These are phyloP conservation scores for Nyctibius grandis DNA, from an alignment of 2,797 vertebrate species.

Conservation along the genomic window DNA sequence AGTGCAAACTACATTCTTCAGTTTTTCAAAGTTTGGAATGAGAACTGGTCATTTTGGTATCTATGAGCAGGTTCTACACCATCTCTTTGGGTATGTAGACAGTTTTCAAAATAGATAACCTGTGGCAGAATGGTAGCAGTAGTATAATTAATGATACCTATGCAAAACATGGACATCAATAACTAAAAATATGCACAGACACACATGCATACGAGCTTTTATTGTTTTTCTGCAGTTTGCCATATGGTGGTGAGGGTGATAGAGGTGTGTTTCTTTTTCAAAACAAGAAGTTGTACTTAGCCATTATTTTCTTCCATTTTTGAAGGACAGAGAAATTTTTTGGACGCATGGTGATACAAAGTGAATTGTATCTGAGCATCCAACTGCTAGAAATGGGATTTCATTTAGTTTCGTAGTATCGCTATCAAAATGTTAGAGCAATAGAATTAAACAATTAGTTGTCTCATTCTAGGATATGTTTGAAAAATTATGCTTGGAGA, in stretches of 20 bases:
- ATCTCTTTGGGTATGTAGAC: background rate
- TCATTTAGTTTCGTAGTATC: background rate
- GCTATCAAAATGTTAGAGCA: background rate
- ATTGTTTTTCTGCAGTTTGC: background rate
- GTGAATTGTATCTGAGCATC: background rate
- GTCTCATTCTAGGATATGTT: background rate
- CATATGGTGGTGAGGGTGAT: background rate
- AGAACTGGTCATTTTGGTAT: background rate
- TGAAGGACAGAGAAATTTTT: background rate
- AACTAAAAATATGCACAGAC: background rate
- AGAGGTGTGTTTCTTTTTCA: background rate
- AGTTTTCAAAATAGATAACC: background rate
- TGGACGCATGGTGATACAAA: background rate
- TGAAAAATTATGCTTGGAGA: background rate
- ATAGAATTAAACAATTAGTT: background rate
- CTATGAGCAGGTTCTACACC: background rate
- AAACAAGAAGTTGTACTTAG: background rate
- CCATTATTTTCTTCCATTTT: background rate
- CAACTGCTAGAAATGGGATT: background rate
- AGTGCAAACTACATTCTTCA: background rate
- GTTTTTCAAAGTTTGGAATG: background rate
- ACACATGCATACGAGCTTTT: rapidly evolving
- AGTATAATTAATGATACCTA: background rate
- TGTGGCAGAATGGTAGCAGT: background rate
- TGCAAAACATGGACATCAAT: background rate